Base-by-base conservation (phyloP, 2,113 vertebrate genomes). In the Gila orcuttii region DNA sequence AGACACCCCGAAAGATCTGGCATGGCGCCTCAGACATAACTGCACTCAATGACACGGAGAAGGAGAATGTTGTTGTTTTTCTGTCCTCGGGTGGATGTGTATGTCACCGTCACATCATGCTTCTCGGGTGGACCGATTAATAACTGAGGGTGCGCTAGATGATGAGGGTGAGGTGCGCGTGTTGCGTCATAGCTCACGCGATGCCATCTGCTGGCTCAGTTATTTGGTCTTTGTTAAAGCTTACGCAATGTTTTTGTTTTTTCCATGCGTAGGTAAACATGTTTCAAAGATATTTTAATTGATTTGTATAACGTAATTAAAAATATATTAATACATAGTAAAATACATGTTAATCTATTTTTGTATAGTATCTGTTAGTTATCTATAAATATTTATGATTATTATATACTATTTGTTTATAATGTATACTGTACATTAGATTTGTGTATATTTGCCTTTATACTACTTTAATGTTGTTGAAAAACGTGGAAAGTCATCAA, bases 1-100 rank as follows among this genome's bases (percentile, higher is more conserved):
- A 86, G 60, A 85, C 42, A 83, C 33, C 80, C 69, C 57, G 82
- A 47, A 45, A 87, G 76, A 55, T 73, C 87, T 80, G 87, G 64
- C 90, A 90, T 90, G 88, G 88, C 90, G 71, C 82, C 86, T 86
- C 80, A 87, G 88, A 90, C 90, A 90, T 90, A 85, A 89, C 90
- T 88, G 88, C 88, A 39, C 74, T 31, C 68, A 89, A 13, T 15
- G 85, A 71, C 52, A 75, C 68, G 47, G 47, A 52, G 50, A 64
- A 66, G 23, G 60, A 76, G 47, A 80, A 36, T 17, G 25, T 66
- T 8, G 66, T 68, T 33, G 79, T 39, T 42, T 62, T 52, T 62
- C 39, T 28, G 60, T 74, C 82, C 47, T 86, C 82, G 78, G 71
- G 82, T 66, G 73, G 81, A 17, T 66, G 0, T 80, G 47, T 69